phyloP scores from a whole-genome alignment of 1,140 invertebrate genomes.

The Nomia melanderi region DNA sequence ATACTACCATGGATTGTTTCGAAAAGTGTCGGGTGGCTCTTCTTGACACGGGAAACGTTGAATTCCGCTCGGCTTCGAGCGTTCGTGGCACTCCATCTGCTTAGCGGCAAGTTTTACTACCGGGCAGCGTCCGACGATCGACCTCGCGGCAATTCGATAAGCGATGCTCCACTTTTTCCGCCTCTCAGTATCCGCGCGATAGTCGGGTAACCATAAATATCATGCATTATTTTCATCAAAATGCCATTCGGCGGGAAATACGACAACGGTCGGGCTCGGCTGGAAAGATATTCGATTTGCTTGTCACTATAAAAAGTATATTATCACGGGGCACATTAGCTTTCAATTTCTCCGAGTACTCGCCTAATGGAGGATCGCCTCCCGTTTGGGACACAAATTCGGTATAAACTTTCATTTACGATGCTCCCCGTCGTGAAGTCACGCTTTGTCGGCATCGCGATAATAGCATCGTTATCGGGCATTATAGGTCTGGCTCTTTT shows the following conservation, averaged over 20 bases:
- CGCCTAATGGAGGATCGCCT: background rate
- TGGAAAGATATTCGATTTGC: background rate
- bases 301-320: background rate
- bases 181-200: slow-evolving; percentile 3
- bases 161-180: slow-evolving; percentile 21
- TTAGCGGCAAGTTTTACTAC: slow-evolving; percentile 36
- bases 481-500: too few relatives aligned
- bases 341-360: background rate
- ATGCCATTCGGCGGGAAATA: background rate
- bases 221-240: slow-evolving; percentile 10
- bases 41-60: slow-evolving; percentile 3
- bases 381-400: background rate
- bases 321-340: too few relatives aligned
- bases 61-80: slow-evolving; percentile 18
- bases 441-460: too few relatives aligned
- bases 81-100: slow-evolving; percentile 9
- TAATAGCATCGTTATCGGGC: background rate
- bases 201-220: background rate
- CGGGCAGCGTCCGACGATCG: background rate
- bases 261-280: background rate
- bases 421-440: background rate
- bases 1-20: background rate
- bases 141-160: slow-evolving; percentile 27
- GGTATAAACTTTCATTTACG: background rate
- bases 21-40: background rate